phyloP scores from a whole-genome alignment of 2,113 vertebrate genomes.

The Sebastes fasciatus region DNA sequence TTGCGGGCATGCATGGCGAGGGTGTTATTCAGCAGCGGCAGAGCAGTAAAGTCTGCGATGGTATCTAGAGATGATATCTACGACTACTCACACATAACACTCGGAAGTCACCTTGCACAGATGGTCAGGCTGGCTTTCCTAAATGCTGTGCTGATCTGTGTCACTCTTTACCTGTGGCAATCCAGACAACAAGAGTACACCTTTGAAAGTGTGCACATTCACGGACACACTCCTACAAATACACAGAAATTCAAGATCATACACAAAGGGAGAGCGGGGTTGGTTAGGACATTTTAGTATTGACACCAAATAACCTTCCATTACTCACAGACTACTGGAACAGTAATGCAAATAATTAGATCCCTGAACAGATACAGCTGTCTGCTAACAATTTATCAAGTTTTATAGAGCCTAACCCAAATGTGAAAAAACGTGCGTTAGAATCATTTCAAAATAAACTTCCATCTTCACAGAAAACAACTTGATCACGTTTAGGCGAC shows the following conservation, averaged over 20 bases:
- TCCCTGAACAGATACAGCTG: too few species aligned
- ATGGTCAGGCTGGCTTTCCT: constrained; percentile 27
- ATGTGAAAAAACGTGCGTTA: too few species aligned
- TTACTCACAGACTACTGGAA: too few species aligned
- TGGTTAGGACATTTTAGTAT: too few species aligned
- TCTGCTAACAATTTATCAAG: too few species aligned
- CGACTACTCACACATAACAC: constrained; percentile 17
- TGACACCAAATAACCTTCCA: too few species aligned
- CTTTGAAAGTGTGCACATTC: background rate
- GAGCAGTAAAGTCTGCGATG: constrained; percentile 58
- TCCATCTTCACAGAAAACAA: too few species aligned
- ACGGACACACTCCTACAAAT: background rate
- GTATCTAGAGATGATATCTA: constrained; percentile 62
- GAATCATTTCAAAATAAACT: too few species aligned
- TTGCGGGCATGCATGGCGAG: constrained; percentile 31
- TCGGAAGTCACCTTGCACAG: constrained; percentile 72
- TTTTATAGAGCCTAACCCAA: too few species aligned
- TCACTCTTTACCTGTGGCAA: constrained; percentile 27
- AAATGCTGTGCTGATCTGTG: constrained; percentile 24
- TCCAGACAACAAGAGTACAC: background rate
- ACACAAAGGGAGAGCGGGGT: too few species aligned
- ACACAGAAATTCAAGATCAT: background rate
- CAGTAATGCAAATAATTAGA: too few species aligned
- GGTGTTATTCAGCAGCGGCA: constrained; percentile 42
- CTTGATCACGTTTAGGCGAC: too few species aligned